Evolutionary conservation across 2,113 vertebrate genomes (phyloP), one percentile per base, ranked within the genome.

Genomic region (Mesocricetus auratus): DNA sequence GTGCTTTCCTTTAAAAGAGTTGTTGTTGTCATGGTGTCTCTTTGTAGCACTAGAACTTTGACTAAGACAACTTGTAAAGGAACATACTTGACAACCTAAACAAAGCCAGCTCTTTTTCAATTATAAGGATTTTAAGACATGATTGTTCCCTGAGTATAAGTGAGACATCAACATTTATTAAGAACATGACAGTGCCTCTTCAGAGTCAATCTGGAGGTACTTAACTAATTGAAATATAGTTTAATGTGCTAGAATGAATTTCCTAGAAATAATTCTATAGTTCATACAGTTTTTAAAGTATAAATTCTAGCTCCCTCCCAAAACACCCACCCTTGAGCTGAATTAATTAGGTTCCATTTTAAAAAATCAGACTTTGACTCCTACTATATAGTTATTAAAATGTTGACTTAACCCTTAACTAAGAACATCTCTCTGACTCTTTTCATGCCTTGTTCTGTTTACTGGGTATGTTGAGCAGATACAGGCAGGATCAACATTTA

Each of bases 201-300:
- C 26, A 64, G 21, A 56, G 33, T 71, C 45, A 50, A 66, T 81
- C 66, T 83, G 29, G 45, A 78, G 77, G 42, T 68, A 58, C 36
- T 86, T 66, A 88, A 92, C 74, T 66, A 82, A 86, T 88, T 64
- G 71, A 50, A 78, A 53, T 64, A 36, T 89, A 90, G 31, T 68
- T 94, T 86, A 69, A 91, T 24, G 66, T 64, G 50, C 64, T 39
- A 62, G 85, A 66, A 93, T 42, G n/a, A 82, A 94, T 92, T 95
- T 97, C 60, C 85, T 96, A 96, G 26, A 68, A 94, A 87, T 56
- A 82, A 79, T 45, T 94, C 79, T 22, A 22, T 74, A 93, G 95
- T 89, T 81, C 64, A 86, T 24, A 85, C 2, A 66, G 31, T 89
- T 96, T 82, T 90, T 4, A 64, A 79, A 81, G 75, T 77, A 7